phyloP scores from a whole-genome alignment of 2,888 invertebrate species.

The Nudaria mundana region DNA sequence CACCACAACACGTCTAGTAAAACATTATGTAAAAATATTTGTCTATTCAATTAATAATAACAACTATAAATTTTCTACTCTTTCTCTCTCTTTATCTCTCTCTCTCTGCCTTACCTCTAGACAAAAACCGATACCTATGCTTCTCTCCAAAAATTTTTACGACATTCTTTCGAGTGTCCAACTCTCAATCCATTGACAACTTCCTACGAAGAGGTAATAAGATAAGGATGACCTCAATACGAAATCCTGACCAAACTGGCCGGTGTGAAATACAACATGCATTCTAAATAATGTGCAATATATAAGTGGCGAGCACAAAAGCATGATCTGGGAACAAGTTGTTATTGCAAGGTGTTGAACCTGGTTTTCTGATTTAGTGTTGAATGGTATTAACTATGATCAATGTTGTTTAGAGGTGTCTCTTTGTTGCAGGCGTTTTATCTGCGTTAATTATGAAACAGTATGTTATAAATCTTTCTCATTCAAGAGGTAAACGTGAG shows the following conservation, averaged over 20 bases:
- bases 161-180: neutral
- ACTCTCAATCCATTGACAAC: slow-evolving; percentile 27
- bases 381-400: slow-evolving; percentile 62
- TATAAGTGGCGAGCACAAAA: slow-evolving; percentile 45
- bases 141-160: too few species aligned
- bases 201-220: slow-evolving; percentile 49
- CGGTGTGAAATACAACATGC: slow-evolving; percentile 52
- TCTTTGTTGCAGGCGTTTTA: slow-evolving; percentile 53
- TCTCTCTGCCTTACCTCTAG: too few species aligned
- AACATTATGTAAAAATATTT: too few species aligned
- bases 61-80: too few species aligned
- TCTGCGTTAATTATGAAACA: slow-evolving; percentile 51
- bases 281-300: slow-evolving; percentile 58
- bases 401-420: slow-evolving; percentile 62
- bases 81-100: too few species aligned
- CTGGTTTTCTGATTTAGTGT: slow-evolving; percentile 70
- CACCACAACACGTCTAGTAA: too few species aligned
- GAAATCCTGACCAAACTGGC: slow-evolving; percentile 48
- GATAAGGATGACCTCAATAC: slow-evolving; percentile 59
- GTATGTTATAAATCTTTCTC: slow-evolving; percentile 35
- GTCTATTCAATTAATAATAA: too few species aligned
- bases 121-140: too few species aligned
- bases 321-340: slow-evolving; percentile 52
- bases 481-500: slow-evolving; percentile 30
- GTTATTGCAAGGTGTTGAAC: slow-evolving; percentile 72